Evolutionary conservation across 2,888 invertebrate species (phyloP), one percentile per base, ranked within the genome.

Genomic region (Cyrtodaria siliqua): DNA sequence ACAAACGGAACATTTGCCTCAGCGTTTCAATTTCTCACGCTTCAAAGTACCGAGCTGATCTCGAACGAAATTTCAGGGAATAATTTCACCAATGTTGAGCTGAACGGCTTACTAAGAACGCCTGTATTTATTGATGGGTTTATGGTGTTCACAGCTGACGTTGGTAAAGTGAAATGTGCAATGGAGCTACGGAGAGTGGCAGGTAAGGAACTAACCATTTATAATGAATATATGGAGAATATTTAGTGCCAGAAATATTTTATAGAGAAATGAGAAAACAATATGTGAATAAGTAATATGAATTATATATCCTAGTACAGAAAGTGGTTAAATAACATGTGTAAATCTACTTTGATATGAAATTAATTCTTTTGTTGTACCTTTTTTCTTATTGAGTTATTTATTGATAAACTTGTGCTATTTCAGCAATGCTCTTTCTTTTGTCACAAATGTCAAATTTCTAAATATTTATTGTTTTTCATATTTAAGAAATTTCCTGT

Each of bases 61-160:
- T n/a, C 55, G 8, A 38, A 70, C 2, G 60, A 67, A 20, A 52
- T 77, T 16, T 47, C 42, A 42, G 75, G 63, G 0, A 57, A 50
- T 2, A 81, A 81, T 63, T 81, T 72, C 33, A 66, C 81, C 0
- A 64, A 71, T 38, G 63, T 81, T 14, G 78, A 74, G 27, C 56
- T 81, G 24, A 72, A 81, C 53, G 74, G 68, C 3, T n/a, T n/a
- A n/a, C 49, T 78, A 16, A 8, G 42, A 4, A 44, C 68, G 1
- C 44, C 64, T 26, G 53, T 73, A n/a, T 63, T 69, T 27, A 81
- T 81, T 29, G 50, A 74, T n/a, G 81, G 81, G 16, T 59, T 44
- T 12, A 42, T 78, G 18, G 52, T 81, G n/a, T 78, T 81, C 55
- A 52, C 49, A 6, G 33, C 53, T 2, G 26, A 38, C n/a, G 55